Evolutionary conservation across 2,888 invertebrate genomes (phyloP).

Genomic region (Megamerina dolium): DNA sequence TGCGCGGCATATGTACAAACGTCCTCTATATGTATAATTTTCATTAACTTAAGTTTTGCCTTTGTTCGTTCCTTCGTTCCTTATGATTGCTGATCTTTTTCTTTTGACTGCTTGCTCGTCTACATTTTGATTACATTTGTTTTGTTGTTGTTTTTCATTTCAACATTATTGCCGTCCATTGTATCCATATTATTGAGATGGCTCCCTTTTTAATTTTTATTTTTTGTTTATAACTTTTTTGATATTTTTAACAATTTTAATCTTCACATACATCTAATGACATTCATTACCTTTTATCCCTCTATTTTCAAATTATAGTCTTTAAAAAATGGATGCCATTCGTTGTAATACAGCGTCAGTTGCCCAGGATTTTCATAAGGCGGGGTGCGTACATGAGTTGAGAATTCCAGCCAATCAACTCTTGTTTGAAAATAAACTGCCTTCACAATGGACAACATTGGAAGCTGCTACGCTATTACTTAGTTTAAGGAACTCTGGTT

Average conservation of each 20-base stretch:
- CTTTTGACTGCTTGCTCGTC: background rate
- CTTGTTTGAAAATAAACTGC: constrained; percentile 48
- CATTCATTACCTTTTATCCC: background rate
- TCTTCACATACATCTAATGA: background rate
- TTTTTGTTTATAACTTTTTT: constrained; percentile 1
- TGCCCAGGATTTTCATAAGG: constrained; percentile 60
- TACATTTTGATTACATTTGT: constrained; percentile 3
- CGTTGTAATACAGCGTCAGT: constrained; percentile 51
- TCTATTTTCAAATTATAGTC: constrained; percentile 30
- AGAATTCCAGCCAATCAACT: constrained; percentile 48
- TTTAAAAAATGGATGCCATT: constrained; percentile 50
- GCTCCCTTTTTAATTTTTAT: background rate
- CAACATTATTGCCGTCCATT: no score
- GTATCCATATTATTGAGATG: no score
- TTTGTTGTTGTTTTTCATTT: no score
- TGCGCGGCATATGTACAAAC: constrained; percentile 44
- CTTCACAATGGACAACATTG: constrained; percentile 46
- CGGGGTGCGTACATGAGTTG: constrained; percentile 54
- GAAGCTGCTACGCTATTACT: constrained; percentile 44
- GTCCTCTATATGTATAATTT: no score
- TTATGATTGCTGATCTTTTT: no score
- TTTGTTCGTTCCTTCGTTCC: no score
- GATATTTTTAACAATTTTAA: background rate
- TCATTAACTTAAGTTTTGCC: constrained; percentile 5
- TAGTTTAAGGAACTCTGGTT: constrained; percentile 33